phyloP scores from a whole-genome alignment of 2,797 vertebrate species.

The Sternotherus odoratus region DNA sequence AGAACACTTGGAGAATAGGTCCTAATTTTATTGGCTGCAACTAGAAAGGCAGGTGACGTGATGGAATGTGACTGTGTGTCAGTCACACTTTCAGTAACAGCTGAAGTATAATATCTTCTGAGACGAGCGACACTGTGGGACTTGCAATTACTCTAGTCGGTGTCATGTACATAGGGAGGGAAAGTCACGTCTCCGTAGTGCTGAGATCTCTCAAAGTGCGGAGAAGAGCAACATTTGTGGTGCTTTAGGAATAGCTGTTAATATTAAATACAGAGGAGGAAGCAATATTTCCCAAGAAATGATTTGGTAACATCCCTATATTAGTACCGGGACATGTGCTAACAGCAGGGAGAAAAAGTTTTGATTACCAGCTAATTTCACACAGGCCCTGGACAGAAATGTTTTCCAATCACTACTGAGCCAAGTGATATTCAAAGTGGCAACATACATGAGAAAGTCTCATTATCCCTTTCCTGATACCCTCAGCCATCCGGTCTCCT shows the following conservation, averaged over 20 bases:
- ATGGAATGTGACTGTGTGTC: background rate
- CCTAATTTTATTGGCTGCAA: background rate
- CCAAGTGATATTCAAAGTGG: background rate
- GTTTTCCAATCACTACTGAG: background rate
- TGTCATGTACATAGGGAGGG: background rate
- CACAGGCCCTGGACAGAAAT: background rate
- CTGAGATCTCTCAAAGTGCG: background rate
- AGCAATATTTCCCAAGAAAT: background rate
- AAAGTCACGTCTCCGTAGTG: background rate
- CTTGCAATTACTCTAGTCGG: background rate
- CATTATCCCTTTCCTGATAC: fast-evolving
- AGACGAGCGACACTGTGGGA: background rate
- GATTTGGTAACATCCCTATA: background rate
- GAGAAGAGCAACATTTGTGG: background rate
- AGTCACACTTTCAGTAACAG: background rate
- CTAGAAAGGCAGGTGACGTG: background rate
- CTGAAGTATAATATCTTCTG: background rate
- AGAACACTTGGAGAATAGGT: background rate
- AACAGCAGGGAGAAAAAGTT: background rate
- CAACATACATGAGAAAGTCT: background rate
- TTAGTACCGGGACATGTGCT: background rate
- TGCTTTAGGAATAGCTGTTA: background rate
- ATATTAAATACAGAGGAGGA: background rate
- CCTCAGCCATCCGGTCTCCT: fast-evolving
- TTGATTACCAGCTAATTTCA: background rate